These are phyloP conservation scores for Zaprionus nigranus DNA, from an alignment of 1,140 invertebrate genomes.

Conservation along the genomic window DNA sequence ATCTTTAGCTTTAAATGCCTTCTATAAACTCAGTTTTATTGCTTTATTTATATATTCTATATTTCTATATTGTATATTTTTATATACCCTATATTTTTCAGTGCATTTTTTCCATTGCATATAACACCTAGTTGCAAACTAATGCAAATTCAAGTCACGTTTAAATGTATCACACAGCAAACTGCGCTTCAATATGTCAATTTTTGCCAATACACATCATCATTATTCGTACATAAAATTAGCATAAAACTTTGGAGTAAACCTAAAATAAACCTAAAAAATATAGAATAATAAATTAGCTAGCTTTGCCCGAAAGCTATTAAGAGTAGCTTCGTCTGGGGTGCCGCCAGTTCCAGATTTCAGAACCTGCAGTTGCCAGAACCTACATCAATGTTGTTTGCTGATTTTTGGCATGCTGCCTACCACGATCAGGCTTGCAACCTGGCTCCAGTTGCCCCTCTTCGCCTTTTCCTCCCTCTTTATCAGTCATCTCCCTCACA, in stretches of 20 bases:
- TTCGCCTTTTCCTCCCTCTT: constrained; percentile 13
- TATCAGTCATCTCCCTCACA: constrained; percentile 3
- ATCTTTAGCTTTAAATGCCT: background rate
- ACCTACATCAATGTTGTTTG: constrained; percentile 70
- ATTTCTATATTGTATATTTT: background rate
- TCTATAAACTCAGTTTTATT: too few relatives aligned
- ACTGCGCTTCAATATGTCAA: constrained; percentile 30
- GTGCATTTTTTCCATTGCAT: background rate
- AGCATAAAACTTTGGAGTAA: constrained; percentile 21
- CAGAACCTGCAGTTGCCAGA: constrained; percentile 28
- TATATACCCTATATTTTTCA: background rate
- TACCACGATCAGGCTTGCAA: constrained; percentile 14
- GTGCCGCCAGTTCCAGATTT: background rate
- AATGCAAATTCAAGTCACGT: constrained; percentile 51
- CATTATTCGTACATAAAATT: constrained; percentile 34
- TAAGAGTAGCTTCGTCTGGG: constrained; percentile 11
- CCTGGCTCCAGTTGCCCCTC: background rate
- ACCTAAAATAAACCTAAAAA: constrained; percentile 30
- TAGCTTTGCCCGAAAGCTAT: background rate
- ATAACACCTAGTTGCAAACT: background rate
- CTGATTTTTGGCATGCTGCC: constrained; percentile 45
- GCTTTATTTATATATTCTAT: background rate
- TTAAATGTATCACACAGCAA: constrained; percentile 31
- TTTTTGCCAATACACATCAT: background rate
- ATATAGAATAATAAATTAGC: constrained; percentile 9